Evolutionary conservation across 2,888 invertebrate genomes (phyloP), one percentile per base, ranked within the genome.

Genomic region (Vandiemenella viatica): DNA sequence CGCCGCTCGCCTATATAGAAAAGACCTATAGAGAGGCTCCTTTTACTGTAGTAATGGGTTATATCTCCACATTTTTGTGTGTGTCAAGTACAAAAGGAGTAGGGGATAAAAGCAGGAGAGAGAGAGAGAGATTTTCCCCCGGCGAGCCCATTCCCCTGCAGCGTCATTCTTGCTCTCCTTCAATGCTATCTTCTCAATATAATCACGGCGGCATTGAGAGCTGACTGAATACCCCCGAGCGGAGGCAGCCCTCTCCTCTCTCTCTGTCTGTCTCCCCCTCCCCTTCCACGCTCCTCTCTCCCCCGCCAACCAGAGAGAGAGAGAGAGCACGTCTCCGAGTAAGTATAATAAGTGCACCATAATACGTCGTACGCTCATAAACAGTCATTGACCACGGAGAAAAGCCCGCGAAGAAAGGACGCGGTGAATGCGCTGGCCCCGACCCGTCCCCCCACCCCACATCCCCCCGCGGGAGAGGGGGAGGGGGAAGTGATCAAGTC

Each of bases 201-300:
- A 53, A 53, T 53, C 53, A 53, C 53, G 45, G 50, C 51, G 48
- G 51, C 53, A 53, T 53, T 53, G 51, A 53, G 49, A 53, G 59
- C 61, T 59, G 63, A 63, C 61, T 62, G 63, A 63, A 64, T 63
- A 41, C 60, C 49, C 43, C 51, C 40, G 52, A 50, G 38, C 48
- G 44, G 41, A 18, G 43, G 26, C 32, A 43, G 8, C 45, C 18
- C 41, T 41, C 42, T 16, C 58, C 59, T 57, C 58, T 56, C 56
- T 51, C 50, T 22, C 43, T 49, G 42, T 46, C 47, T 10, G 10
- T 42, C 26, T 44, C 49, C 45, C 37, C 51, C 22, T 41, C 26
- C 21, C 18, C 47, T 40, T 16, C 23, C 32, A 16, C 51, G 10
- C 22, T 17, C 45, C 43, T 44, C 49, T 17, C 46, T 41, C 43